Conservation (phyloP, 2,797 vertebrate species). For the Tenualosa ilisha region DNA sequence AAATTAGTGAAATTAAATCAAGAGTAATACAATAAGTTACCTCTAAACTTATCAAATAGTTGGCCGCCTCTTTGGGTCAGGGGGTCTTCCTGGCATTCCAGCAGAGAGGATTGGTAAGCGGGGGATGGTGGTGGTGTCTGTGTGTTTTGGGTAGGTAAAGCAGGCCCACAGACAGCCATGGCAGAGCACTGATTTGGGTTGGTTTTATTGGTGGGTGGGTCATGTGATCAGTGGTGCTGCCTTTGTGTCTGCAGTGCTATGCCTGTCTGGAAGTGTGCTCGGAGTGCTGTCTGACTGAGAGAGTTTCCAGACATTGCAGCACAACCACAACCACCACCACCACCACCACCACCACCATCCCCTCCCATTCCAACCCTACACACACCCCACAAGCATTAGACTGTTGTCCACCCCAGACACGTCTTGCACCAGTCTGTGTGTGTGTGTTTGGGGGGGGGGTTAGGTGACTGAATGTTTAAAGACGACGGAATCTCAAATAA, state of each 20-base stretch:
- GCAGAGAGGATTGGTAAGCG: background rate
- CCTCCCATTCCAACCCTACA: background rate
- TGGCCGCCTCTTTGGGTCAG: background rate
- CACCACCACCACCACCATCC: background rate
- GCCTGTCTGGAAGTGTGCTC: no score
- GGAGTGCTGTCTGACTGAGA: background rate
- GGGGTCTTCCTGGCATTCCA: background rate
- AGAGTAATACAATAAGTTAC: background rate
- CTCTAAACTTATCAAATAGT: background rate
- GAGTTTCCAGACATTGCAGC: background rate
- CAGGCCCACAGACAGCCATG: background rate
- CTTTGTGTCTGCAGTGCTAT: constrained; percentile 7
- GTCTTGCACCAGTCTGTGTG: background rate
- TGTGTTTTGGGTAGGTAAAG: background rate
- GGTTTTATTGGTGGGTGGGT: background rate
- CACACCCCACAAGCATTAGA: background rate
- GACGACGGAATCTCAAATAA: background rate
- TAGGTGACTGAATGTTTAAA: background rate
- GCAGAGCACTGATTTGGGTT: background rate
- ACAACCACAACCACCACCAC: background rate
- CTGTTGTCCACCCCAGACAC: background rate
- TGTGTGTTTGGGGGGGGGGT: background rate
- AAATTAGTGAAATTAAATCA: no score
- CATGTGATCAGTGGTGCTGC: background rate
- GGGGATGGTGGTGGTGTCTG: background rate